Conservation (phyloP, 2,888 invertebrate species). For the Abscondita cerata region DNA sequence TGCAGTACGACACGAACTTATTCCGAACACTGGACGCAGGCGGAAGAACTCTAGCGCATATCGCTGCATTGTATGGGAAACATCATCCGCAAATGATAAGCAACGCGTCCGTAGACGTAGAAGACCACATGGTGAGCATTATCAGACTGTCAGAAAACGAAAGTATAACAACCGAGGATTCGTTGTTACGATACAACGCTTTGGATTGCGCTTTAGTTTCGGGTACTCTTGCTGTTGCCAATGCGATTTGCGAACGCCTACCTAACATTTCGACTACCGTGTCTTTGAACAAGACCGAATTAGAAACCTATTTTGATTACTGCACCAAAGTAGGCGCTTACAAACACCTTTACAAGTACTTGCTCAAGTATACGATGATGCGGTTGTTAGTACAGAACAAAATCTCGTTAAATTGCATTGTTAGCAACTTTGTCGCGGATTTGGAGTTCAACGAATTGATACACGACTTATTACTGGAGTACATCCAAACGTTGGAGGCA, state of each 20-base stretch:
- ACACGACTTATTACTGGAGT: not conserved
- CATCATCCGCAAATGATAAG: too few relatives aligned
- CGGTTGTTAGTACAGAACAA: not conserved
- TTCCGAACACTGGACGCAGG: not conserved
- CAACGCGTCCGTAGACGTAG: too few relatives aligned
- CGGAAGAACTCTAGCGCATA: not conserved
- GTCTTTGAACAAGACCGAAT: not conserved
- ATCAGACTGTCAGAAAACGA: not conserved
- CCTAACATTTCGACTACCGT: not conserved
- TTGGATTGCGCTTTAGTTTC: not conserved
- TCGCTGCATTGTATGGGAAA: conserved; percentile 4
- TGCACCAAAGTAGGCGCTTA: not conserved
- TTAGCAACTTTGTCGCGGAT: not conserved
- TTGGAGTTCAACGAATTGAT: not conserved
- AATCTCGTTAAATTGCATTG: not conserved
- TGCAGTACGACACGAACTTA: too few relatives aligned
- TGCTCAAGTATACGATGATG: not conserved
- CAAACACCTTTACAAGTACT: not conserved
- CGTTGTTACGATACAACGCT: not conserved
- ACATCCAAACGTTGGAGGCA: not conserved
- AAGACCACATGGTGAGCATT: not conserved
- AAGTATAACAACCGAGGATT: not conserved
- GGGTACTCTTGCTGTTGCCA: not conserved
- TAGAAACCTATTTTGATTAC: not conserved
- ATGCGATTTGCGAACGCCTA: not conserved